Evolutionary conservation across 2,888 invertebrate species (phyloP), one percentile per base, ranked within the genome.

Genomic region (Corythucha ciliata): DNA sequence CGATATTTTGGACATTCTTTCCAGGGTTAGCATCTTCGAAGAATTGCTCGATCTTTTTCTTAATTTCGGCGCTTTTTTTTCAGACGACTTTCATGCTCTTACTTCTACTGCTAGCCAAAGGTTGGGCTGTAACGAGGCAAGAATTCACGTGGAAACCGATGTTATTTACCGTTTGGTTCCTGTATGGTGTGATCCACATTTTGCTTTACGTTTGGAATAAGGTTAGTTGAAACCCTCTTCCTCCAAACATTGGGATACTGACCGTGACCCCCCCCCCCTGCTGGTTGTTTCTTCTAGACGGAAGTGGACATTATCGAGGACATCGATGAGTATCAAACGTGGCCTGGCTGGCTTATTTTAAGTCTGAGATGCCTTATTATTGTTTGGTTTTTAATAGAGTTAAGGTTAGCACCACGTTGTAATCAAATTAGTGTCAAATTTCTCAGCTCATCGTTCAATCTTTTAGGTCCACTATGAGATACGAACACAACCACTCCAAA

Each of bases 291-390:
- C 16, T 70, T 73, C 52, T 68, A 94, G 93, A 90, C 89, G 54
- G 94, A 93, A 72, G 87, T 96, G 33, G 92, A 96, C 68, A 88
- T 91, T 44, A 86, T 94, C 61, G 91, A 92, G 67, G 94, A 96
- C 67, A 86, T 91, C 48, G 94, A 94, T 65, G 92, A 96, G 66
- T 97, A 93, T 71, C 92, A 94, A 70, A 93, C 94, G 0, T 92
- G 92, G 90, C 94, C 96, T 0, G 96, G 96, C 4, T 92, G 92
- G 84, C 76, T 94, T 57, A 90, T 94, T 56, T 76, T 97, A 1
- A 79, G 84, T 24, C 80, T 96, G 59, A 76, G 92, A 39, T 79
- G 88, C 41, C 72, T 81, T 42, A 87, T 91, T 62, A 91, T 90
- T 82, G 71, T 83, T 45, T 92, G 91, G 91, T 92, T 92, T 68